Conservation (phyloP, 2,113 vertebrate species). For the Marcusenius ussheri region DNA sequence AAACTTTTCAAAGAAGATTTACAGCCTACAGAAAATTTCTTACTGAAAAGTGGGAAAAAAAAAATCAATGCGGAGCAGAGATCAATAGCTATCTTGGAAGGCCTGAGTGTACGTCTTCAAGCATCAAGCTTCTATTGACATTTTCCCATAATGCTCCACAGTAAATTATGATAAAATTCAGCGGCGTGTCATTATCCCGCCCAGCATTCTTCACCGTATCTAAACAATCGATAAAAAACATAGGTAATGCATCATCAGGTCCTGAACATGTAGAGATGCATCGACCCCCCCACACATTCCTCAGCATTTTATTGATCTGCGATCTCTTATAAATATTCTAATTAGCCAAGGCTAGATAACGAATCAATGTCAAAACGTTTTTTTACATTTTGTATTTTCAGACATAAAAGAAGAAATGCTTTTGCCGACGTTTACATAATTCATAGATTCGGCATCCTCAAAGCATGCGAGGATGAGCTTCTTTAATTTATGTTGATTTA, state of each 20-base stretch:
- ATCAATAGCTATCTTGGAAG: slow-evolving; percentile 29
- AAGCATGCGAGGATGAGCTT: background rate
- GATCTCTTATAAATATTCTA: background rate
- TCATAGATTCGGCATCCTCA: background rate
- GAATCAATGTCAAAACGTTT: background rate
- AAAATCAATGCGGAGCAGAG: slow-evolving; percentile 25
- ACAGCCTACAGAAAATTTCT: slow-evolving; percentile 1
- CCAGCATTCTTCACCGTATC: background rate
- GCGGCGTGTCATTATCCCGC: background rate
- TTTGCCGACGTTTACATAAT: background rate
- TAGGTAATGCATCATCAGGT: background rate
- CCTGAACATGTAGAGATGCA: background rate
- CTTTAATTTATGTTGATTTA: background rate
- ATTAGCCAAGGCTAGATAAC: background rate
- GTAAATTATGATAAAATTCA: slow-evolving; percentile 4
- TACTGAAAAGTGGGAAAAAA: slow-evolving; percentile 1
- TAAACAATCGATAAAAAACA: slow-evolving; percentile 7
- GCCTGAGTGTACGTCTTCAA: background rate
- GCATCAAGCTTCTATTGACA: slow-evolving; percentile 7
- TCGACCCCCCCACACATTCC: background rate
- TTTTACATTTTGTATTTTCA: background rate
- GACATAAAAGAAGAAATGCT: background rate
- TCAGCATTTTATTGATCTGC: background rate
- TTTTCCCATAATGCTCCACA: slow-evolving; percentile 6
- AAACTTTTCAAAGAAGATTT: slow-evolving; percentile 10